phyloP scores from a whole-genome alignment of 1,140 invertebrate species.

The Drosophila bifasciata region DNA sequence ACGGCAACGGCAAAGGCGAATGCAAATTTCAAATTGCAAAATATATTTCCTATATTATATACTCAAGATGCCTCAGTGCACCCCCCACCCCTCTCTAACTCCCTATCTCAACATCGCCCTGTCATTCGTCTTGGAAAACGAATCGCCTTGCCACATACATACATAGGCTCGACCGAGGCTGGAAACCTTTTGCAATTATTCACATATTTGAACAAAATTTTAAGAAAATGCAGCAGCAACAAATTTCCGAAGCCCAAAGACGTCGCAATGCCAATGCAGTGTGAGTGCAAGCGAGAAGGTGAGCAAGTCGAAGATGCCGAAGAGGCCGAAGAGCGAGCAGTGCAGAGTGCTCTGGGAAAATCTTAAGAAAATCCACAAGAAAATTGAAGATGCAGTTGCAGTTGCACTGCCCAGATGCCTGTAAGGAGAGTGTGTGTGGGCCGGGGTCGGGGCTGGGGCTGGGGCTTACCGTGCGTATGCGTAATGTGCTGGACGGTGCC shows the following conservation, averaged over 20 bases:
- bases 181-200: conserved; percentile 71
- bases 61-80: conserved; percentile 33
- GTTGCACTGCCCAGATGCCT: conserved; percentile 37
- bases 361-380: conserved; percentile 80
- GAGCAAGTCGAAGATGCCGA: not conserved
- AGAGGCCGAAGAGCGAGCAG: conserved; percentile 28
- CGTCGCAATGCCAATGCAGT: conserved; percentile 36
- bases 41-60: conserved; percentile 56
- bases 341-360: conserved; percentile 44
- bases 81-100: not conserved
- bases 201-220: conserved; percentile 79
- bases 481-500: conserved; percentile 56
- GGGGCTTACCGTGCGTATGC: conserved; percentile 60
- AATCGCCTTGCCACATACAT: conserved; percentile 53
- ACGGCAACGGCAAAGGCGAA: conserved; percentile 6
- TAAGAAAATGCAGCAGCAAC: conserved; percentile 80
- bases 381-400: conserved; percentile 62
- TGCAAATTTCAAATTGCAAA: conserved; percentile 56
- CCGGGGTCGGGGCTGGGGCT: conserved; percentile 21
- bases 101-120: not conserved
- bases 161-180: conserved; percentile 47
- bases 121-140: conserved; percentile 29
- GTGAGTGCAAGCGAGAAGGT: conserved; percentile 56
- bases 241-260: conserved; percentile 68
- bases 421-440: conserved; percentile 1